phyloP scores from a whole-genome alignment of 2,888 invertebrate genomes.

The Plagiodera versicolora region DNA sequence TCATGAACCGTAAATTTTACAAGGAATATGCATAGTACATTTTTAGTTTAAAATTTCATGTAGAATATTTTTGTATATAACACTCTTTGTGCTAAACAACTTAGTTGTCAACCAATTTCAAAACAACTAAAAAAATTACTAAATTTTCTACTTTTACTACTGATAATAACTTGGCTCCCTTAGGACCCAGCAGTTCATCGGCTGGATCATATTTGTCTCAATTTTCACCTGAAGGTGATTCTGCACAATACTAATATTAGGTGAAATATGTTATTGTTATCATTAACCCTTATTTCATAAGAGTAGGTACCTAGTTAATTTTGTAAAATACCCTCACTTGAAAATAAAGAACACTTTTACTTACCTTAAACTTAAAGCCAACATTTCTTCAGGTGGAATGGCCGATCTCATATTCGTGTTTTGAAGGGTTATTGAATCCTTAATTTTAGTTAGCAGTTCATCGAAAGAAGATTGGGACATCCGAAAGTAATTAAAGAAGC shows the following conservation, averaged over 20 bases:
- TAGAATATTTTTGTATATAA: too few species aligned
- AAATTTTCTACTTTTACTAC: too few species aligned
- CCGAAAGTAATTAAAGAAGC: conserved; percentile 12
- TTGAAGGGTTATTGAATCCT: conserved; percentile 12
- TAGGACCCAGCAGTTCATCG: conserved; percentile 13
- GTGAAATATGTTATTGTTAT: conserved; percentile 12
- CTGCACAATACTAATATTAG: conserved; percentile 6
- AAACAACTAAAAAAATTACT: too few species aligned
- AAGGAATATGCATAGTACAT: too few species aligned
- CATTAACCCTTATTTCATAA: conserved; percentile 4
- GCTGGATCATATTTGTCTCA: conserved; percentile 13
- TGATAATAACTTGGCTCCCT: conserved; percentile 9
- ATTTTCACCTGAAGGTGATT: conserved; percentile 7
- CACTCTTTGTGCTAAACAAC: too few species aligned
- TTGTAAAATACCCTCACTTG: conserved; percentile 9
- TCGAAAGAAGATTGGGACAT: conserved; percentile 12
- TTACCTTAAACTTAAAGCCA: conserved; percentile 10
- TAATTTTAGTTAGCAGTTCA: conserved; percentile 8
- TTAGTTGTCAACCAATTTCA: too few species aligned
- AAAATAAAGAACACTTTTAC: conserved; percentile 13
- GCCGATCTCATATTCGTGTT: conserved; percentile 13
- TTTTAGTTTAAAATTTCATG: too few species aligned
- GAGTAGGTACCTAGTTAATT: conserved; percentile 5
- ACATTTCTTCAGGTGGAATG: conserved; percentile 10
- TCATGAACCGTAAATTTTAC: too few species aligned